Evolutionary conservation across 2,113 vertebrate species (phyloP).

Genomic region (Eublepharis macularius): DNA sequence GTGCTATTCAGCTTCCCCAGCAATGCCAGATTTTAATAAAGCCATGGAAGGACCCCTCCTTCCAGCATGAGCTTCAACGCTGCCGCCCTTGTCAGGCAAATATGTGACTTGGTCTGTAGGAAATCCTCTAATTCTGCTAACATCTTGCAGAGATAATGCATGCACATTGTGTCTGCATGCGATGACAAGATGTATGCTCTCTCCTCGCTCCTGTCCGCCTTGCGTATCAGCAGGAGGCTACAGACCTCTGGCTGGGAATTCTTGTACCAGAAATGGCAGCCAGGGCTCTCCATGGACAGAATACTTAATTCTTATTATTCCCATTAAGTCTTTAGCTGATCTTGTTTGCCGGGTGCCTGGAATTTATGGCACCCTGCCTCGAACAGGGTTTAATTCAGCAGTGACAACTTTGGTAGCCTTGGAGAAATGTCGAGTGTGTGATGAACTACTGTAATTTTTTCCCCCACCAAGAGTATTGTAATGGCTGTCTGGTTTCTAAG

Average conservation of each 20-base stretch:
- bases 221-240: background rate
- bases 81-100: background rate
- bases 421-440: rapidly evolving
- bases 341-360: conserved; percentile 1
- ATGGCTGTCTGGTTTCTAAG: background rate
- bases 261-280: background rate
- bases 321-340: background rate
- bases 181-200: rapidly evolving
- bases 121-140: background rate
- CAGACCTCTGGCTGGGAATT: background rate
- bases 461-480: background rate
- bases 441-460: background rate
- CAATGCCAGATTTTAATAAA: background rate
- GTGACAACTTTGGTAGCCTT: background rate
- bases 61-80: background rate
- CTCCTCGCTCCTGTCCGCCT: rapidly evolving
- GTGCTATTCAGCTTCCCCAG: background rate
- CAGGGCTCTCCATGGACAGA: background rate
- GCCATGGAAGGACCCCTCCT: background rate
- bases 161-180: rapidly evolving
- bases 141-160: background rate
- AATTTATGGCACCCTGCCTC: background rate
- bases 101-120: background rate
- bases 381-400: conserved; percentile 8
- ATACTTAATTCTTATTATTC: background rate